A percentile compares a stretch with the other conserved stretches of the same genome.
phyloP scores from a whole-genome alignment of 1,140 invertebrate species.

The Dendroctonus ponderosae region DNA sequence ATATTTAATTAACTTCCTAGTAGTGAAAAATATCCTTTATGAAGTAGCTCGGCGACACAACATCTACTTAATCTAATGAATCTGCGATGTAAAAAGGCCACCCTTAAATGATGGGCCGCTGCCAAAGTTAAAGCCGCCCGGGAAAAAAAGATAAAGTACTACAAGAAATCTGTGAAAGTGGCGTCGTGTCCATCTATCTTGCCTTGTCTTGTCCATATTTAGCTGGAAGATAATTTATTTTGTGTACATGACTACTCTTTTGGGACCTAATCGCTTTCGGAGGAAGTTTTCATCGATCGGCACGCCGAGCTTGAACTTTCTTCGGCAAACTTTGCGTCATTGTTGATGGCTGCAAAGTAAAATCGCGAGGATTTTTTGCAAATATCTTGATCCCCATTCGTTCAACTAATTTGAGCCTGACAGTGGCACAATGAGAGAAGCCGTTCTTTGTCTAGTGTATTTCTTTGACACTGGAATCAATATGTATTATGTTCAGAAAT shows the following conservation, averaged over 20 bases:
- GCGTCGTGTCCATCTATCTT: constrained; percentile 37
- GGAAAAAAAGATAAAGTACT: constrained; percentile 16
- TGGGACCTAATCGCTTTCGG: constrained; percentile 23
- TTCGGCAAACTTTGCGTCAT: too few relatives aligned
- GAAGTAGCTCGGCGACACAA: not conserved
- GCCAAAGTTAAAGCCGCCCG: not conserved
- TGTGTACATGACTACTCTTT: constrained; percentile 39
- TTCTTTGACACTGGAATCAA: too few relatives aligned
- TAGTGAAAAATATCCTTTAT: not conserved
- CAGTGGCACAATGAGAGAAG: too few relatives aligned
- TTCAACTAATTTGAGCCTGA: too few relatives aligned
- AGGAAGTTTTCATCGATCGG: constrained; percentile 18
- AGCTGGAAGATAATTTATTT: constrained; percentile 40
- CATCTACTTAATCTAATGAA: constrained; percentile 9
- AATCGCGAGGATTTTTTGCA: not conserved
- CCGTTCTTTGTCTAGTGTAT: too few relatives aligned
- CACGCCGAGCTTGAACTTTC: not conserved
- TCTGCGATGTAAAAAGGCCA: not conserved
- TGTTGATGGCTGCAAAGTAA: not conserved
- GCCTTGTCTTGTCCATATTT: constrained; percentile 42
- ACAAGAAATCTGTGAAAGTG: constrained; percentile 26
- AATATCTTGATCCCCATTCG: too few relatives aligned
- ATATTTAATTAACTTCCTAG: too few relatives aligned
- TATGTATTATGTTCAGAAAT: too few relatives aligned
- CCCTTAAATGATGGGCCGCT: not conserved